phyloP scores from a whole-genome alignment of 1,140 invertebrate species.

The Musca vetustissima region DNA sequence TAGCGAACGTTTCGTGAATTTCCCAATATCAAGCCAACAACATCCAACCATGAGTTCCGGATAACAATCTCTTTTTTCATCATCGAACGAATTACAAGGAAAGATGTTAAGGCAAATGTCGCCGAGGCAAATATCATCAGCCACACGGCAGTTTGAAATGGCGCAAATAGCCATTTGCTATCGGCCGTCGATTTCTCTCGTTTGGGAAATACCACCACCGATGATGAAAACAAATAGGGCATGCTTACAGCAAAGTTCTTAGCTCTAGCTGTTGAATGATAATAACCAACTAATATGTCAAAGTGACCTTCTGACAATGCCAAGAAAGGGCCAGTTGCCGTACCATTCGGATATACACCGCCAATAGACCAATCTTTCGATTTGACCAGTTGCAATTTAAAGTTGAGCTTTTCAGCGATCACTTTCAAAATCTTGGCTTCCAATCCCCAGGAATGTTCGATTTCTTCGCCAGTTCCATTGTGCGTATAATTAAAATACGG shows the following conservation, averaged over 20 bases:
- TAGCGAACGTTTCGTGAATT: neutral
- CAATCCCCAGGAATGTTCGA: neutral
- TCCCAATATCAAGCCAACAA: neutral
- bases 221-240: neutral
- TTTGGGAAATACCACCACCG: neutral
- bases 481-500: no score
- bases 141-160: neutral
- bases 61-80: neutral
- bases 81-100: no score
- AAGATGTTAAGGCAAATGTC: neutral
- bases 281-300: neutral
- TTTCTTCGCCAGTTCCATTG: neutral
- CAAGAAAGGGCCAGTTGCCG: neutral
- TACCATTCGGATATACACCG: neutral
- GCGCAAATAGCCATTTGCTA: neutral
- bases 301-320: neutral
- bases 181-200: neutral
- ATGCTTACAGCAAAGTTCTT: neutral
- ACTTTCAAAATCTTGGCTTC: neutral
- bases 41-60: neutral
- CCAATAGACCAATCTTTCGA: neutral
- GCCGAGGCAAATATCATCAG: no score
- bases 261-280: neutral
- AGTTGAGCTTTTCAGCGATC: neutral
- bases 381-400: neutral